Base-by-base conservation (phyloP, 2,888 invertebrate genomes). In the Norana najaformis region DNA sequence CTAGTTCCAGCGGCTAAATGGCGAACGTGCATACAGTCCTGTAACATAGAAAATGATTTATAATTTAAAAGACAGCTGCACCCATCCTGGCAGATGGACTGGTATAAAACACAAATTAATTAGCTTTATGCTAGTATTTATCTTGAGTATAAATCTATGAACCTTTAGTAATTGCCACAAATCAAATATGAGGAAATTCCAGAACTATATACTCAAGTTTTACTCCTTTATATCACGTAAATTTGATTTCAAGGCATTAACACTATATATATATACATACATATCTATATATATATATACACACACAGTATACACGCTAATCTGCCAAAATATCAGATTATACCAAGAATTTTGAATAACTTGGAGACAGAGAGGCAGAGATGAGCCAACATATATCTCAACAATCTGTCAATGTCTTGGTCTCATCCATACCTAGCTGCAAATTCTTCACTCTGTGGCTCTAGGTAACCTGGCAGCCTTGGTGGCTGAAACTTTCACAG, bases 1-100 rank as follows among this genome's bases (percentile, higher is more conserved):
- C 98, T 97, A 8, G 98, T 97, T 2, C 98, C 99, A 13, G 99
- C 97, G n/a, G 98, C 97, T 91, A 99, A 95, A 92, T 97, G 97
- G 92, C 97, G 97, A 91, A 94, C 95, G 95, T 96, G 96, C 92
- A 95, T 95, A 93, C 96, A 96, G 93, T 96, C 96, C 96, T 96
- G 93, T 88, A 93, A 90, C 89, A 88, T 89, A 89, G 1, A 88
- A 23, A 69, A 89, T 83, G 8, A 69, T 11, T n/a, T n/a, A n/a
- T n/a, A 69, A 4, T 11, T 1, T 0, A 69, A 69, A 69, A n/a
- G 6, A 69, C 16, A 1, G n/a, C 69, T 69, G 30, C 69, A 69
- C 30, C 5, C 1, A 30, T 69, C 69, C n/a, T 69, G n/a, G 30
- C 11, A 69, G n/a, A 69, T 69, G n/a, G 30, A 30, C 69, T n/a